A percentile compares a stretch with the other conserved stretches of the same genome.
phyloP scores from a whole-genome alignment of 1,140 invertebrate genomes.

The Batillaria attramentaria region DNA sequence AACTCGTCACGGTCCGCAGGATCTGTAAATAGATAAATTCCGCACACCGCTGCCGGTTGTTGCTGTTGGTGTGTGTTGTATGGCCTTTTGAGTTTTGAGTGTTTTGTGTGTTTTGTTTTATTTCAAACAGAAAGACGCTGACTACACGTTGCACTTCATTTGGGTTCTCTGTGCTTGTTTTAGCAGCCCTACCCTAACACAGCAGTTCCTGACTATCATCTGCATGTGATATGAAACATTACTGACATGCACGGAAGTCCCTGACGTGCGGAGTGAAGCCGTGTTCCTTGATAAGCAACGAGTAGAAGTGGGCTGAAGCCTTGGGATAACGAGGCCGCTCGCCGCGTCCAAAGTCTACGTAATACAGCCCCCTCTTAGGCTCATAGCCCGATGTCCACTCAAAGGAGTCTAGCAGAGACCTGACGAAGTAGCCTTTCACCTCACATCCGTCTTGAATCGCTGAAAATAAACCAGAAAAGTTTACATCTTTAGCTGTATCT shows the following conservation, averaged over 20 bases:
- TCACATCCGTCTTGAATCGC: slow-evolving; percentile 78
- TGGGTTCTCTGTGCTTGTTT: background rate
- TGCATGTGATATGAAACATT: background rate
- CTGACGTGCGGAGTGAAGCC: slow-evolving; percentile 48
- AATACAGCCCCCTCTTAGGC: slow-evolving; percentile 80
- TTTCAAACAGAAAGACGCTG: too few species aligned
- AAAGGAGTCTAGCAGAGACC: slow-evolving; percentile 85
- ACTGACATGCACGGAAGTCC: slow-evolving; percentile 41
- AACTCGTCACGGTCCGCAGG: slow-evolving; percentile 49
- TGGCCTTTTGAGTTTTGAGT: too few species aligned
- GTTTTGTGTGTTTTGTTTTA: too few species aligned
- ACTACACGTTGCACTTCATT: too few species aligned
- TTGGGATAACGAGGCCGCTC: slow-evolving; percentile 79
- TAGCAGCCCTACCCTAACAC: background rate
- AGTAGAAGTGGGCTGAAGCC: slow-evolving; percentile 75
- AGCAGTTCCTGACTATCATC: background rate
- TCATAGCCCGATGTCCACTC: slow-evolving; percentile 78
- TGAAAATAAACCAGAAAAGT: too few species aligned
- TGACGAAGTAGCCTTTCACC: slow-evolving; percentile 79
- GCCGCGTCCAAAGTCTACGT: slow-evolving; percentile 80
- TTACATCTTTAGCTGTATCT: too few species aligned
- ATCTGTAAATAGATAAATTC: slow-evolving; percentile 24
- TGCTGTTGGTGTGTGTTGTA: too few species aligned
- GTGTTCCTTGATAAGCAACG: slow-evolving; percentile 54
- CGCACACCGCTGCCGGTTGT: too few species aligned